Base-by-base conservation (phyloP, 2,888 invertebrate species). In the Eristalis arbustorum region DNA sequence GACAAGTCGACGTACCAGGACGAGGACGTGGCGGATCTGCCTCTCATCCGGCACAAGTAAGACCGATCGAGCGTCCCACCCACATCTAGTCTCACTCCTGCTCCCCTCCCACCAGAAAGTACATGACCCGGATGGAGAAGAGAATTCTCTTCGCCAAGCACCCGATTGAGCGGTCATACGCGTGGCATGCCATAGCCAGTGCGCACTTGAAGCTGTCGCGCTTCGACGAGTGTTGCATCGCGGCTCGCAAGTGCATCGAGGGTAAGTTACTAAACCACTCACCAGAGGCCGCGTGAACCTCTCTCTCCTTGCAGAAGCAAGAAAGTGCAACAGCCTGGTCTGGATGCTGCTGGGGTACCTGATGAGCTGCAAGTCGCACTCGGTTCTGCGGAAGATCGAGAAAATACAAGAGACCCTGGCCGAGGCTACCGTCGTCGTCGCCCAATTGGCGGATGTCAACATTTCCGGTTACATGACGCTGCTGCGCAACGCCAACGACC, bases 301-400 rank as follows among this genome's bases (percentile, higher is more conserved):
- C 42, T 61, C 28, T 42, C 62, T 68, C n/a, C 77, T 71, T 59
- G 85, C 81, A 82, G 91, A 90, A 88, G 89, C 90, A 0, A 89
- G 83, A 59, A 79, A 42, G 1, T 91, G 90, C 80, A 91, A 90
- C 22, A 91, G 91, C 28, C 83, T 88, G 3, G 88, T 91, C 13
- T 92, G 92, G 92, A 88, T 89, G 25, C 91, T 92, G 18, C 84
- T 91, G 0, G 89, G 90, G 63, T 88, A 89, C 2, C 89, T 92
- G 89, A 14, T 90, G 11, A 88, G 90, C 73, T 90, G 90, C 31
- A 91, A 91, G 67, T 89, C 91, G 2, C 90, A 92, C 75, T 91
- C 91, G 0, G 88, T 90, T 1, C 89, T 91, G 2, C 90, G 90
- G 61, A 91, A 91, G 75, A 89, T 90, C 23, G 92, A 92, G 68